These are phyloP conservation scores for Ageneiosus marmoratus DNA, from an alignment of 2,113 vertebrate genomes.

Conservation along the genomic window DNA sequence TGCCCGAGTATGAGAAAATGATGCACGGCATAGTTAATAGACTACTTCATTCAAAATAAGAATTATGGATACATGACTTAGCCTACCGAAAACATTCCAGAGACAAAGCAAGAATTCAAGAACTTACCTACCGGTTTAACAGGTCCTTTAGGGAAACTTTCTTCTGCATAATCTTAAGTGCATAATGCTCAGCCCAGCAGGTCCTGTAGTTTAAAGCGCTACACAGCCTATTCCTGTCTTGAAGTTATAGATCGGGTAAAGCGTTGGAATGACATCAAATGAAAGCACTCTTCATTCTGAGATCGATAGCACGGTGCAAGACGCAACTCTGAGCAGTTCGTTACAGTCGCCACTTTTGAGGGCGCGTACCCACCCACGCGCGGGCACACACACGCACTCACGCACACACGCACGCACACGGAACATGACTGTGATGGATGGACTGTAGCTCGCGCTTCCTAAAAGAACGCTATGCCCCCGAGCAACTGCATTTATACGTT, in stretches of 20 bases:
- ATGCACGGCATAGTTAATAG: background rate
- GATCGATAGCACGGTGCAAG: background rate
- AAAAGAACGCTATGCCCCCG: background rate
- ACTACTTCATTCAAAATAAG: background rate
- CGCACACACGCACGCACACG: background rate
- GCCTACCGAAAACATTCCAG: background rate
- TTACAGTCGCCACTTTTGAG: background rate
- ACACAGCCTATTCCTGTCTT: background rate
- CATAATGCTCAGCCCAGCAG: background rate
- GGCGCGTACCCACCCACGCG: background rate
- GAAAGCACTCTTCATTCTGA: background rate
- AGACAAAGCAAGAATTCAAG: background rate
- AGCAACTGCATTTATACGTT: background rate
- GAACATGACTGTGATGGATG: background rate
- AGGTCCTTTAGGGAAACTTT: background rate
- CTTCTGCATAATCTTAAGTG: background rate
- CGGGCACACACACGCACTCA: background rate
- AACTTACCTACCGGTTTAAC: constrained; percentile 1
- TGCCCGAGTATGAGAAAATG: background rate
- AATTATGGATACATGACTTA: background rate
- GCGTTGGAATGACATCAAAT: background rate
- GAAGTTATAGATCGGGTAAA: background rate
- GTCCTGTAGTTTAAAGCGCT: background rate
- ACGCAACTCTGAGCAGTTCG: background rate
- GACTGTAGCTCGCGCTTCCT: background rate